Base-by-base conservation (phyloP, 1,140 invertebrate species). In the Daktulosphaira vitifoliae region DNA sequence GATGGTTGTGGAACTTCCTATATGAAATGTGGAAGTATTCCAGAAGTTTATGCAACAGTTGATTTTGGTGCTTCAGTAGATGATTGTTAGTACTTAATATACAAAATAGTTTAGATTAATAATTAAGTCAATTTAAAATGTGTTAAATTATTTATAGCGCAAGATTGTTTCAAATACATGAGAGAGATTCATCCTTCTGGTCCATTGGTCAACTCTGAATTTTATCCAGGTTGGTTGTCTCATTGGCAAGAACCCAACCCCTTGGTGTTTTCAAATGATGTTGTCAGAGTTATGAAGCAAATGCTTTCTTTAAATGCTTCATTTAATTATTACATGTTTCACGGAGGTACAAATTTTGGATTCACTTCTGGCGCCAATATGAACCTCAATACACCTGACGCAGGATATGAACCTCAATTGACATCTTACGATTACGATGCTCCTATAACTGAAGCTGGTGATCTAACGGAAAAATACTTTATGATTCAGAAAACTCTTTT, bases 401-500 rank as follows among this genome's bases (percentile, higher is more conserved):
- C 13, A 15, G 38, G 65, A 39, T 66, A 66, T 9, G 22, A 65
- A 26, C 67, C 67, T 2, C 53, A 65, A 69, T 78, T 86, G 18
- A 92, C 90, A 6, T 90, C 87, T 46, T 93, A 92, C 72, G 90
- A 93, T 75, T 93, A 89, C 70, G 88, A 91, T 76, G 86, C 89
- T 8, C 89, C 90, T 0, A 75, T 93, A 44, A 83, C 80, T 50
- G 90, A 93, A 77, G 85, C 87, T 33, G 89, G 90, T 22, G 88
- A 90, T 72, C 80, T 84, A 1, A 92, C 90, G 15, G 73, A 79
- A 0, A 92, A 93, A 76, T 96, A 91, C 74, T 81, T 81, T 39
- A 80, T 79, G 3, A 83, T 96, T 33, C 81, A 84, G 71, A 75
- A 86, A 2, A 75, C 80, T 8, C 81, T 91, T 42, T 71, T 75